Percentiles rank a stretch among this genome's conserved stretches.
Conservation (phyloP, 2,113 vertebrate genomes). For the Caretta caretta region DNA sequence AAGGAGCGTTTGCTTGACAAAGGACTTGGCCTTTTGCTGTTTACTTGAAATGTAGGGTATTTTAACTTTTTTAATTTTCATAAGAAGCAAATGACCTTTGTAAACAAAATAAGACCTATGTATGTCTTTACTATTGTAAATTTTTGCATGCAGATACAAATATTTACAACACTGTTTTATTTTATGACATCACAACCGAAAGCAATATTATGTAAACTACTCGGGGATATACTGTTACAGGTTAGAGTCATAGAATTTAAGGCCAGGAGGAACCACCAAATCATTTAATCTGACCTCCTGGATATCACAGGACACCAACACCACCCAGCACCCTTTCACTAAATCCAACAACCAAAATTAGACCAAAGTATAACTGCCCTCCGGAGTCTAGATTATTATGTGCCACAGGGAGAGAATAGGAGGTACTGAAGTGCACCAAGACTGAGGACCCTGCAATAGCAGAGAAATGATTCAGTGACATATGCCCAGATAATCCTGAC, state of each 20-base stretch:
- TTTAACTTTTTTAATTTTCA: not conserved
- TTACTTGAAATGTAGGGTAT: not conserved
- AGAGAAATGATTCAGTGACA: not conserved
- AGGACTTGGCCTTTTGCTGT: not conserved
- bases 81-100: not conserved
- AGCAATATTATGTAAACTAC: not conserved
- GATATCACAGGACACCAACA: not conserved
- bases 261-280: not conserved
- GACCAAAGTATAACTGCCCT: not conserved
- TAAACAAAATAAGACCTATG: not conserved
- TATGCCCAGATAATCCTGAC: not conserved
- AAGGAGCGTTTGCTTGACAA: not conserved
- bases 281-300: not conserved
- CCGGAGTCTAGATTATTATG: not conserved
- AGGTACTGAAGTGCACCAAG: not conserved
- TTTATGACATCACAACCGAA: not conserved
- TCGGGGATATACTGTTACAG: not conserved
- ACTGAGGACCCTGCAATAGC: not conserved
- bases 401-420: not conserved
- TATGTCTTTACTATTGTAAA: not conserved
- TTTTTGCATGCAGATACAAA: not conserved
- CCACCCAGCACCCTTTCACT: not conserved
- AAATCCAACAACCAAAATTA: not conserved
- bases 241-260: not conserved
- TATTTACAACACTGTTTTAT: not conserved